Evolutionary conservation across 2,888 invertebrate species (phyloP).

Genomic region (Caenorhabditis becei): DNA sequence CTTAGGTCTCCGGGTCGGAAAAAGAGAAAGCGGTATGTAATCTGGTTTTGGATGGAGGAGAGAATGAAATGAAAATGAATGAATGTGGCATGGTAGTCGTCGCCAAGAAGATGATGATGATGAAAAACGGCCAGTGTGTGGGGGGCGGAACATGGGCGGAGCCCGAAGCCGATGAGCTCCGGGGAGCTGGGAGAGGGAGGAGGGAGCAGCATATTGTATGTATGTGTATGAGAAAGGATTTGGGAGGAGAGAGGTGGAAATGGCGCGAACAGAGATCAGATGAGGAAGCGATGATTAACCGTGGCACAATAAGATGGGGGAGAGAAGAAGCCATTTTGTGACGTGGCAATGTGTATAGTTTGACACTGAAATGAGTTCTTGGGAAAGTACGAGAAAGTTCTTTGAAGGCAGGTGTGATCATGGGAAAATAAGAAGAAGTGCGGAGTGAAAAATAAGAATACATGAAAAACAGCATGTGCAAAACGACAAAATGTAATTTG

Average conservation of each 20-base stretch:
- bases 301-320: conserved; percentile 2
- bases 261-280: conserved; percentile 8
- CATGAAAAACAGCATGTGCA: neutral
- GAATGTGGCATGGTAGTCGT: conserved; percentile 4
- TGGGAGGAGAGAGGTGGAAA: conserved; percentile 16
- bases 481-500: neutral
- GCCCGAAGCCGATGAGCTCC: conserved; percentile 27
- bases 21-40: conserved; percentile 8
- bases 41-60: conserved; percentile 34
- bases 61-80: conserved; percentile 1
- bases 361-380: neutral
- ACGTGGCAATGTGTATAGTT: neutral
- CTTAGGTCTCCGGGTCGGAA: neutral
- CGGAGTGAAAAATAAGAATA: neutral
- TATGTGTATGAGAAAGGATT: conserved; percentile 36
- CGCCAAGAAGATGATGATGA: conserved; percentile 19
- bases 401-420: neutral
- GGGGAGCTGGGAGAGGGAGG: neutral
- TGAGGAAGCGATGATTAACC: neutral
- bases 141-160: conserved; percentile 46
- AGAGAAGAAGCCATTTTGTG: neutral
- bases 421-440: too few relatives aligned
- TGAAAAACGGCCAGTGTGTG: conserved; percentile 8
- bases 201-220: conserved; percentile 28
- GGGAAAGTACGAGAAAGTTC: too few relatives aligned